phyloP scores from a whole-genome alignment of 1,140 invertebrate genomes.

The Daktulosphaira vitifoliae region DNA sequence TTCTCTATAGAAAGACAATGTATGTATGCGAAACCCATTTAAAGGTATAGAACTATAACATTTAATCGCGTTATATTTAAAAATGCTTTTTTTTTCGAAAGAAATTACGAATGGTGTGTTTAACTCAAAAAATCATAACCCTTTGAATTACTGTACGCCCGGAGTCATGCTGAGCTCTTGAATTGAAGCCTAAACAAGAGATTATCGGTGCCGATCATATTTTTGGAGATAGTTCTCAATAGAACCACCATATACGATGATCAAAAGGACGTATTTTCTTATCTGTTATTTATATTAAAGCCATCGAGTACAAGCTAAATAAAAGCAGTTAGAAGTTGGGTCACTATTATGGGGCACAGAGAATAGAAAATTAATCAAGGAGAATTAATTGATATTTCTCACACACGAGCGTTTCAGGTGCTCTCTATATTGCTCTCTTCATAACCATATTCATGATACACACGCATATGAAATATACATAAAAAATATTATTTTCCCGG shows the following conservation, averaged over 20 bases:
- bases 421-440: not conserved
- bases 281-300: no score
- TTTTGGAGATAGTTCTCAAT: conserved; percentile 12
- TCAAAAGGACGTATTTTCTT: no score
- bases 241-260: no score
- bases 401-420: conserved; percentile 3
- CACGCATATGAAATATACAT: conserved; percentile 18
- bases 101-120: conserved; percentile 13
- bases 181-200: not conserved
- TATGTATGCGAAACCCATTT: no score
- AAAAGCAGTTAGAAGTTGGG: no score
- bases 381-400: conserved; percentile 31
- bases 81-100: not conserved
- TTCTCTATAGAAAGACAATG: no score
- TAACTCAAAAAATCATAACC: conserved; percentile 15
- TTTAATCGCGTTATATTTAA: conserved; percentile 16
- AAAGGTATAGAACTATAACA: no score
- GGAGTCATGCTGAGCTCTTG: conserved; percentile 28
- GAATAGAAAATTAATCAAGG: conserved; percentile 30
- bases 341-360: no score
- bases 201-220: conserved; percentile 16
- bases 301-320: no score
- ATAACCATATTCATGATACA: conserved; percentile 7
- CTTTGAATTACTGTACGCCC: not conserved
- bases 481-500: conserved; percentile 18